These are phyloP conservation scores for Eristalinus aeneus DNA, from an alignment of 2,888 invertebrate genomes.

Conservation along the genomic window DNA sequence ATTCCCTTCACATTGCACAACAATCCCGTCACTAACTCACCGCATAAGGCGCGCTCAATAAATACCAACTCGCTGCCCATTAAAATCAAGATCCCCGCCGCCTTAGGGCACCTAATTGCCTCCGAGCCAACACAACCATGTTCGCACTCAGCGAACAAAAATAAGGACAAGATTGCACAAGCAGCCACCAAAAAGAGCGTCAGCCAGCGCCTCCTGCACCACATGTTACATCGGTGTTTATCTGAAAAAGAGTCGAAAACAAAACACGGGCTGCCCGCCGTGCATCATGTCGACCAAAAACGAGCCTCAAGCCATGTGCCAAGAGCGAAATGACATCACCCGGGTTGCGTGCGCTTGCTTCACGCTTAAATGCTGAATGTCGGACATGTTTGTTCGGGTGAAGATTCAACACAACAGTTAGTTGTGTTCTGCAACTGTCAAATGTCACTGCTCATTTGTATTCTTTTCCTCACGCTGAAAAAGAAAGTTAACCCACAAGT, in stretches of 20 bases:
- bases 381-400: constrained; percentile 48
- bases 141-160: constrained; percentile 43
- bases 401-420: constrained; percentile 24
- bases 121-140: constrained; percentile 5
- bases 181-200: background rate
- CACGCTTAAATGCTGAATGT: constrained; percentile 57
- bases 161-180: constrained; percentile 34
- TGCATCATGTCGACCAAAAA: constrained; percentile 35
- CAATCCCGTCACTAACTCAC: background rate
- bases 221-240: constrained; percentile 38
- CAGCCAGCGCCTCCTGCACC: constrained; percentile 20
- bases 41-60: background rate
- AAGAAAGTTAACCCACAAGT: constrained; percentile 34
- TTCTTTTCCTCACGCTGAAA: constrained; percentile 1
- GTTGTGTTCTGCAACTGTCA: constrained; percentile 53
- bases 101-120: constrained; percentile 43
- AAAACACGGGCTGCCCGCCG: constrained; percentile 21
- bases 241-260: constrained; percentile 19
- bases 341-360: constrained; percentile 19
- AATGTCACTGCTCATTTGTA: constrained; percentile 13
- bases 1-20: background rate
- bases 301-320: constrained; percentile 36
- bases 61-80: background rate
- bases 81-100: background rate
- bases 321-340: constrained; percentile 55